These are phyloP conservation scores for Corythucha ciliata DNA, from an alignment of 2,888 invertebrate genomes.

Conservation along the genomic window DNA sequence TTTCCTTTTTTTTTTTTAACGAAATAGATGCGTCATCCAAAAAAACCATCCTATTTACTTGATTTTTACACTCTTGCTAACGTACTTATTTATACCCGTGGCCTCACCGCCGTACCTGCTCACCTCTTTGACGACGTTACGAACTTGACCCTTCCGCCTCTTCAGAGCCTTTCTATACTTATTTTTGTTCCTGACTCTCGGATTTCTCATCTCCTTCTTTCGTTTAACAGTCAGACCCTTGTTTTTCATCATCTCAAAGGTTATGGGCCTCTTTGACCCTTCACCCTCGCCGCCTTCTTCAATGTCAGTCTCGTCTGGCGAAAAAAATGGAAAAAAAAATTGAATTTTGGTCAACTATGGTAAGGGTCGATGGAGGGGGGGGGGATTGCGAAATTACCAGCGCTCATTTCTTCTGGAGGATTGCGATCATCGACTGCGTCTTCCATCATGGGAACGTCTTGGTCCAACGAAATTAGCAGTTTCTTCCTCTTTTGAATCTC, in stretches of 20 bases:
- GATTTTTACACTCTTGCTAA: constrained; percentile 82
- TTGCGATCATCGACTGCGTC: constrained; percentile 14
- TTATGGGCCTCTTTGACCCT: constrained; percentile 68
- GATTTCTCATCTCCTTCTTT: constrained; percentile 88
- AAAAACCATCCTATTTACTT: too few relatives aligned
- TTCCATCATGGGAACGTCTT: constrained; percentile 2
- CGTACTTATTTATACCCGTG: constrained; percentile 84
- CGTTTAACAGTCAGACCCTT: constrained; percentile 85
- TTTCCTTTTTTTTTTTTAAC: too few relatives aligned
- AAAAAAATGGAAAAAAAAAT: neutral
- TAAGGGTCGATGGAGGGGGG: neutral
- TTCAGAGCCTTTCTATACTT: constrained; percentile 89
- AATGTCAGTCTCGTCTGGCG: constrained; percentile 7
- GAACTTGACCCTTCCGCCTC: constrained; percentile 81
- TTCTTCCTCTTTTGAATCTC: constrained; percentile 11
- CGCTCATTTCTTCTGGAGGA: constrained; percentile 9
- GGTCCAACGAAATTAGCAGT: neutral
- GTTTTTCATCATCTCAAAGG: constrained; percentile 91
- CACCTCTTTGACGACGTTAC: constrained; percentile 71
- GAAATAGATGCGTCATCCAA: too few relatives aligned
- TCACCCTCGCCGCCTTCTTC: constrained; percentile 17
- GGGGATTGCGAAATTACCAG: too few relatives aligned
- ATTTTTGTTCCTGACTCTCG: constrained; percentile 85
- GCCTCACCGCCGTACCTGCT: constrained; percentile 82
- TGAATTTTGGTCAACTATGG: neutral